Evolutionary conservation across 2,888 invertebrate genomes (phyloP).

Genomic region (Pachycephus smyrnensis): DNA sequence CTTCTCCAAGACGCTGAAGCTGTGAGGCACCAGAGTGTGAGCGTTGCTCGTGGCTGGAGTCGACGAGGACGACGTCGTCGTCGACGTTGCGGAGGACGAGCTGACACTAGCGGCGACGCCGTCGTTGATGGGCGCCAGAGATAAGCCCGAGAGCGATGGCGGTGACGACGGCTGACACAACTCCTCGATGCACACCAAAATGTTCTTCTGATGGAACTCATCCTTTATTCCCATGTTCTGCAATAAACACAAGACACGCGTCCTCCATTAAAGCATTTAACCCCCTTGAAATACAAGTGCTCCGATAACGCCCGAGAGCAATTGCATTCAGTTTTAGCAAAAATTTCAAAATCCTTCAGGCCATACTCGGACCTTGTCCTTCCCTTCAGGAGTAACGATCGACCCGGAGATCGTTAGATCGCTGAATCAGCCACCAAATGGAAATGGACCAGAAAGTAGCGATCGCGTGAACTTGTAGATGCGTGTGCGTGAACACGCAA

Average conservation of each 20-base stretch:
- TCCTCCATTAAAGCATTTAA: neutral
- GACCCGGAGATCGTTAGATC: too few relatives aligned
- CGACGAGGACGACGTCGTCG: slow-evolving; percentile 45
- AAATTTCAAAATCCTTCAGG: too few relatives aligned
- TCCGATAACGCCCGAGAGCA: too few relatives aligned
- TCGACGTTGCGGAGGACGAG: neutral
- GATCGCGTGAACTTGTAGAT: slow-evolving; percentile 21
- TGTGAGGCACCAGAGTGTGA: slow-evolving; percentile 73
- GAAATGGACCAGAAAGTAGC: neutral
- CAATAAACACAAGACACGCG: slow-evolving; percentile 40
- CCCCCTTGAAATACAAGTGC: neutral
- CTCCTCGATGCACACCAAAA: slow-evolving; percentile 77
- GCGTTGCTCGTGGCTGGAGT: slow-evolving; percentile 41
- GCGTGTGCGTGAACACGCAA: slow-evolving; percentile 16
- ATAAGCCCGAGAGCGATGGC: slow-evolving; percentile 23
- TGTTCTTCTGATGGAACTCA: slow-evolving; percentile 78
- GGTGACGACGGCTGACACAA: slow-evolving; percentile 62
- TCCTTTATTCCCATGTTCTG: slow-evolving; percentile 82
- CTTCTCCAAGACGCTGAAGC: slow-evolving; percentile 76
- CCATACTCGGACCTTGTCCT: too few relatives aligned
- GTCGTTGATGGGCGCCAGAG: neutral
- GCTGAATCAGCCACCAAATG: too few relatives aligned
- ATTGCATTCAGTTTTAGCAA: too few relatives aligned
- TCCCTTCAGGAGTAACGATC: too few relatives aligned
- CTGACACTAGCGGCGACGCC: neutral